Percentiles rank a stretch among this genome's conserved stretches.
Conservation (phyloP, 2,888 invertebrate genomes). For the Subacronicta megacephala region DNA sequence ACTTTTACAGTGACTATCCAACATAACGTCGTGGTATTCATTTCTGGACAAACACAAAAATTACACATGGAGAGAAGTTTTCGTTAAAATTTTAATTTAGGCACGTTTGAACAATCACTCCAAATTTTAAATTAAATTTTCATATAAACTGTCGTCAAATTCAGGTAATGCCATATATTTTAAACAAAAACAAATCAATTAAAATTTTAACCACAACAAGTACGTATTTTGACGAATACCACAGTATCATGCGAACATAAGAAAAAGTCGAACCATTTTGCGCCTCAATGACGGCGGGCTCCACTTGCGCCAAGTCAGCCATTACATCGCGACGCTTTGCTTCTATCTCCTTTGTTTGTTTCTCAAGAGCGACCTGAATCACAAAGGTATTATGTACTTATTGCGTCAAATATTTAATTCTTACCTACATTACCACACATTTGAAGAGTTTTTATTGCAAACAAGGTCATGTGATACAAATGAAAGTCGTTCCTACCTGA, state of each 20-base stretch:
- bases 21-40: slow-evolving; percentile 36
- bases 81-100: slow-evolving; percentile 11
- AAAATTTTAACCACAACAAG: slow-evolving; percentile 30
- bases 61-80: slow-evolving; percentile 20
- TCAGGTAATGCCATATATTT: too few relatives aligned
- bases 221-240: slow-evolving; percentile 31
- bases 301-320: slow-evolving; percentile 98
- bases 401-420: too few relatives aligned
- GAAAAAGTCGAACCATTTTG: slow-evolving; percentile 94
- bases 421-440: too few relatives aligned
- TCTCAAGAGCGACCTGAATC: slow-evolving; percentile 91
- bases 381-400: slow-evolving; percentile 8
- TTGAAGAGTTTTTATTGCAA: too few relatives aligned
- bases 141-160: too few relatives aligned
- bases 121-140: too few relatives aligned
- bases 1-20: slow-evolving; percentile 34
- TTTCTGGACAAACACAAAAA: slow-evolving; percentile 36
- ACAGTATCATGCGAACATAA: slow-evolving; percentile 57
- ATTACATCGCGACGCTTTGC: slow-evolving; percentile 98
- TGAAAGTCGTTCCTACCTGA: slow-evolving; percentile 86
- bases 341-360: slow-evolving; percentile 97
- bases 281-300: slow-evolving; percentile 99
- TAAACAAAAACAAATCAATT: not conserved
- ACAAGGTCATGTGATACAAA: too few relatives aligned
- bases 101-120: too few relatives aligned